phyloP scores from a whole-genome alignment of 2,113 vertebrate genomes.

The Cyanistes caeruleus region DNA sequence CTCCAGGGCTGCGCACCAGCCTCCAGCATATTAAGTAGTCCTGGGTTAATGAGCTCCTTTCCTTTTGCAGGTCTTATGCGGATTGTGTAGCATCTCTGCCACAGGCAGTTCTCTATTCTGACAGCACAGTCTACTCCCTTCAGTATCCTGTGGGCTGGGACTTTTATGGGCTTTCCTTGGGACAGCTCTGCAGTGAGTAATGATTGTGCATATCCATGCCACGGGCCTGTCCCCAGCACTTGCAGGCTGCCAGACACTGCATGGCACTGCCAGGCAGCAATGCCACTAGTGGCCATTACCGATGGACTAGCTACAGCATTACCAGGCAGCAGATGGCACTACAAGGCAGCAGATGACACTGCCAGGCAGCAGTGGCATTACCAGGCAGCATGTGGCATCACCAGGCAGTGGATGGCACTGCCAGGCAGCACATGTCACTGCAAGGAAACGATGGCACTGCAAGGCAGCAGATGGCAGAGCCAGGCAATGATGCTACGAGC shows the following conservation, averaged over 20 bases:
- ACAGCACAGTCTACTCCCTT: background rate
- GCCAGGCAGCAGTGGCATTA: background rate
- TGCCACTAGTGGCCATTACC: background rate
- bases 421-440: background rate
- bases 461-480: background rate
- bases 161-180: background rate
- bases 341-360: background rate
- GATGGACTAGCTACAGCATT: background rate
- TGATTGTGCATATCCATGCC: background rate
- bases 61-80: conserved; percentile 16
- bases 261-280: background rate
- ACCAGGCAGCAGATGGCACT: background rate
- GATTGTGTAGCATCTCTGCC: background rate
- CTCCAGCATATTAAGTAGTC: conserved; percentile 53
- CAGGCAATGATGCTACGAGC: background rate
- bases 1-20: background rate
- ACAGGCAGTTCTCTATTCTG: background rate
- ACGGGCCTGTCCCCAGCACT: background rate
- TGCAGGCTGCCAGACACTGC: background rate
- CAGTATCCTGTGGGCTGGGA: background rate
- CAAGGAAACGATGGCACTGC: background rate
- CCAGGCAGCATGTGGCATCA: background rate
- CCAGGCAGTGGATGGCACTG: background rate
- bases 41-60: conserved; percentile 27
- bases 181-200: background rate